Evolutionary conservation across 2,797 vertebrate species (phyloP), one percentile per base, ranked within the genome.

Genomic region (Mus caroli): DNA sequence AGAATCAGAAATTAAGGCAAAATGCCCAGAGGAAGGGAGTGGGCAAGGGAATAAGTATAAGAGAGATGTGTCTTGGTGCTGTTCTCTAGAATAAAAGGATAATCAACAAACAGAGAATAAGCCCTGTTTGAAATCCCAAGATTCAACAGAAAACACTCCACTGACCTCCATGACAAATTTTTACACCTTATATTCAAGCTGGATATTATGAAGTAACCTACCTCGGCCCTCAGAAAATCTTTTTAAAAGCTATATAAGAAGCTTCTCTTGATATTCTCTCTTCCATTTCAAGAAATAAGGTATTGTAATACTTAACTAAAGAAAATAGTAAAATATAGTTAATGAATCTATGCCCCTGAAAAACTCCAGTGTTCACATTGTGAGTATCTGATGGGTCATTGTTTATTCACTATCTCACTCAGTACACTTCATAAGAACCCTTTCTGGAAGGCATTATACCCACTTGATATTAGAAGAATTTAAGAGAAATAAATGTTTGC

Each of bases 231-330:
- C 90, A 26, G 56, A 50, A 90, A 94, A 58, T 4, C 31, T 34
- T 31, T 6, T 20, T 69, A 78, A 83, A 92, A 94, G 20, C 1
- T 34, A 10, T 86, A 50, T 40, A 20, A 67, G 52, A 60, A 40
- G 3, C 1, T 60, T 94, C 60, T 8, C 6, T 54, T 79, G 11
- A 15, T 73, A 78, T 54, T 90, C 26, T 46, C 62, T 69, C 31
- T 75, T 60, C 77, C 78, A n/a, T 7, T 84, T 88, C 95, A 79
- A 52, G 34, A 84, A 75, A 95, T 28, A 90, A 94, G 76, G 54
- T 90, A 94, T 87, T 46, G 13, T 71, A 43, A 26, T 64, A 1
- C 22, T 79, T 86, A 76, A 43, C 71, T 52, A 14, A 91, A 46
- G 3, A 76, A 75, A 82, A 78, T 37, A 14, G 19, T 78, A 76